A percentile compares a stretch with the other conserved stretches of the same genome.
Evolutionary conservation across 2,888 invertebrate species (phyloP).

Genomic region (Cantharis rufa): DNA sequence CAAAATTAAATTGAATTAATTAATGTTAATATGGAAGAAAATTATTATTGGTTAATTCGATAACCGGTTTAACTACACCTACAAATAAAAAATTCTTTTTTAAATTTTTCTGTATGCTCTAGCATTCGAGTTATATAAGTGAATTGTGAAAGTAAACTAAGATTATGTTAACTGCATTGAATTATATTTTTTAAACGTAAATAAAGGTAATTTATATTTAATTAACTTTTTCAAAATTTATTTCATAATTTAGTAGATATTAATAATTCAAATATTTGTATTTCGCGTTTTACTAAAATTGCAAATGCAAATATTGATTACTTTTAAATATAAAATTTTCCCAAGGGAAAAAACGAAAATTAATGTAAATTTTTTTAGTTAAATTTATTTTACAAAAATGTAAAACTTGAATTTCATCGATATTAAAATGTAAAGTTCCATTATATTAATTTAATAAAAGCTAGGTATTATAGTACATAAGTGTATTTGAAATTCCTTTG

Average conservation of each 20-base stretch:
- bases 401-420: not conserved
- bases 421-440: not conserved
- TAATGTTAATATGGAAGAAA: not conserved
- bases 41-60: not conserved
- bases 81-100: not conserved
- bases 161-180: not conserved
- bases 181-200: not conserved
- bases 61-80: not conserved
- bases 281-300: not conserved
- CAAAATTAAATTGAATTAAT: not conserved
- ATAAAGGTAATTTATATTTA: not conserved
- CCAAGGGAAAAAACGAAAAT: not conserved
- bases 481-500: not conserved
- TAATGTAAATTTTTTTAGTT: not conserved
- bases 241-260: not conserved
- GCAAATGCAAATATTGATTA: not conserved
- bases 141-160: not conserved
- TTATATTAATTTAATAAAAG: not conserved
- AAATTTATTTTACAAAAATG: not conserved
- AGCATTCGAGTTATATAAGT: not conserved
- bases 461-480: not conserved
- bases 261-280: not conserved
- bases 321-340: not conserved
- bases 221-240: not conserved
- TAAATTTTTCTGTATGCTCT: not conserved